Evolutionary conservation across 2,113 vertebrate species (phyloP).

Genomic region (Uropsilus gracilis): DNA sequence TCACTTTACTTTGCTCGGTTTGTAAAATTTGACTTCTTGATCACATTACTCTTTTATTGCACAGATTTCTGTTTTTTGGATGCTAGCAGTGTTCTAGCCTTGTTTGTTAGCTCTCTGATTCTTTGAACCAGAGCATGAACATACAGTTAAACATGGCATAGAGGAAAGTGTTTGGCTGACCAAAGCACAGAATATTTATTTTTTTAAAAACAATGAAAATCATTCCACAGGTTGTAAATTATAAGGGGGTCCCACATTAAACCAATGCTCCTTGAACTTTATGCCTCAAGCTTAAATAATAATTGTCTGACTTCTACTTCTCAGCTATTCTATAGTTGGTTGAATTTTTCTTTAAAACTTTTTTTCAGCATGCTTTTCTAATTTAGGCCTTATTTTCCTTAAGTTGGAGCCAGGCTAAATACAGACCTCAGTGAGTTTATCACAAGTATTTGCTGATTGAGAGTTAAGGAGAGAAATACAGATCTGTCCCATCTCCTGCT

Average conservation of each 20-base stretch:
- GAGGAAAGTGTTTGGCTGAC: not conserved
- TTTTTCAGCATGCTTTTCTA: slow-evolving; percentile 35
- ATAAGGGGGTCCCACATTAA: not conserved
- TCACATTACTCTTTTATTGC: slow-evolving; percentile 10
- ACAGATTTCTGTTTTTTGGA: not conserved
- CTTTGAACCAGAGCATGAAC: not conserved
- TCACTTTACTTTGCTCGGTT: not conserved
- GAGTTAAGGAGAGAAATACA: slow-evolving; percentile 32
- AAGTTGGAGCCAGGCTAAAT: slow-evolving; percentile 58
- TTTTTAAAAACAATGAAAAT: not conserved
- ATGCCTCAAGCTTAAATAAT: not conserved
- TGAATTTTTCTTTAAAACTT: not conserved
- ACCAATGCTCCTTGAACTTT: not conserved
- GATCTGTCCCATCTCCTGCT: not conserved
- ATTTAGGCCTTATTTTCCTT: slow-evolving; percentile 61
- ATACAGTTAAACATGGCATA: slow-evolving; percentile 1
- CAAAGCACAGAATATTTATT: not conserved
- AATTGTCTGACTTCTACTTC: slow-evolving; percentile 29
- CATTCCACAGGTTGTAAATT: not conserved
- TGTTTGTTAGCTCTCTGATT: not conserved
- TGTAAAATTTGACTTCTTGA: not conserved
- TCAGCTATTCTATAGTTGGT: slow-evolving; percentile 34
- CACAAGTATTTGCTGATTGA: slow-evolving; percentile 13
- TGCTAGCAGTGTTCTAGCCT: not conserved
- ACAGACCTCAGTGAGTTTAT: slow-evolving; percentile 49